Conservation (phyloP, 2,888 invertebrate genomes). For the Gortyna flavago region DNA sequence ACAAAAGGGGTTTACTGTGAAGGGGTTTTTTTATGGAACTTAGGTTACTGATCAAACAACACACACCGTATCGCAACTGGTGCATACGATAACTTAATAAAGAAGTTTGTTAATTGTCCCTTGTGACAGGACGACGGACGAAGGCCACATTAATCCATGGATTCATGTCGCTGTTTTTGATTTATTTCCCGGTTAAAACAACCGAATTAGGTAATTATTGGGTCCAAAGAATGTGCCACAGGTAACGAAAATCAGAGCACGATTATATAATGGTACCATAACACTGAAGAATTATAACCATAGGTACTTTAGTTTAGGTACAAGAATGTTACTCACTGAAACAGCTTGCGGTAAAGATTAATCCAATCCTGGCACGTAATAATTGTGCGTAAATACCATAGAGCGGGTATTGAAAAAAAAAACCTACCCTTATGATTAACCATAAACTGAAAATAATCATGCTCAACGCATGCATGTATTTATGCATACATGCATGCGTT, state of each 20-base stretch:
- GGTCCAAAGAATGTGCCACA: background rate
- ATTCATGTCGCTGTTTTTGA: slow-evolving; percentile 25
- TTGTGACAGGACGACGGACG: background rate
- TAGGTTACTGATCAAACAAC: background rate
- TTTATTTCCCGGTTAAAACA: slow-evolving; percentile 10
- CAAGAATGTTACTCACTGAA: no score
- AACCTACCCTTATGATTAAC: background rate
- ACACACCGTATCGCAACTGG: background rate
- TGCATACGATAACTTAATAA: slow-evolving; percentile 15
- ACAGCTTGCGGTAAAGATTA: background rate
- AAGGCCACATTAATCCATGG: background rate
- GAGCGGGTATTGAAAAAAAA: background rate
- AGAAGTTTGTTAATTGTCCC: slow-evolving; percentile 6
- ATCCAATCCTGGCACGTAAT: background rate
- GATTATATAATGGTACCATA: background rate
- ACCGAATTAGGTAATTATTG: background rate
- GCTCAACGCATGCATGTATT: no score
- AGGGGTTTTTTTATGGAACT: slow-evolving; percentile 9
- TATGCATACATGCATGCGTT: no score
- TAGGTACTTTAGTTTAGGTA: background rate
- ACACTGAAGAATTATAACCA: background rate
- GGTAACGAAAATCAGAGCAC: background rate
- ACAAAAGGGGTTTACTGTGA: background rate
- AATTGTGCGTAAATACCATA: background rate
- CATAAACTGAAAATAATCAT: background rate